These are phyloP conservation scores for Natrix natrix DNA, from an alignment of 2,797 vertebrate species.

Conservation along the genomic window DNA sequence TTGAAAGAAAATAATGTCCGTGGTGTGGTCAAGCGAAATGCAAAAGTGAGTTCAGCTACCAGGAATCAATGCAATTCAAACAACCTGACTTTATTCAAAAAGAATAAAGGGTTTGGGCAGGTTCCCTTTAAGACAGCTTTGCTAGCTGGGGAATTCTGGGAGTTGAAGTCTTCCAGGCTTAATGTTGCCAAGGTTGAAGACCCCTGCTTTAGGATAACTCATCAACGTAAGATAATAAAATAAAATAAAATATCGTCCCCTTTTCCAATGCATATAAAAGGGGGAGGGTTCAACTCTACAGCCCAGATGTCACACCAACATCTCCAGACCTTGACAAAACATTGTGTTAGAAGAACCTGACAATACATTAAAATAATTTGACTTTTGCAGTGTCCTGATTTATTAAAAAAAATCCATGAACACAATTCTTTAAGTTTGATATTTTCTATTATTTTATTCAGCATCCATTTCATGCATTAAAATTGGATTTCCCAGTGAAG, in stretches of 20 bases:
- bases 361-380: background rate
- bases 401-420: accelerated
- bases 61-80: background rate
- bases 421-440: background rate
- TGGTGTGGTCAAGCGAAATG: background rate
- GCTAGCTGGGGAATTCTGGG: too few relatives aligned
- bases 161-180: too few relatives aligned
- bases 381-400: background rate
- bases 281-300: background rate
- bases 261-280: background rate
- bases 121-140: background rate
- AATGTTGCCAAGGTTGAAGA: too few relatives aligned
- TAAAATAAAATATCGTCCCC: background rate
- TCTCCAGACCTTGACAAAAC: background rate
- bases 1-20: background rate
- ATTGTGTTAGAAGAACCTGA: background rate
- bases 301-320: background rate
- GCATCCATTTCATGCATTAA: background rate
- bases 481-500: background rate
- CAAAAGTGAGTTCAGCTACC: background rate
- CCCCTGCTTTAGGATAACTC: background rate
- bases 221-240: background rate
- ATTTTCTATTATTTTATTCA: background rate
- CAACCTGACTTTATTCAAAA: background rate
- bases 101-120: background rate